Evolutionary conservation across 2,797 vertebrate species (phyloP).

Genomic region (Cynopterus sphinx): DNA sequence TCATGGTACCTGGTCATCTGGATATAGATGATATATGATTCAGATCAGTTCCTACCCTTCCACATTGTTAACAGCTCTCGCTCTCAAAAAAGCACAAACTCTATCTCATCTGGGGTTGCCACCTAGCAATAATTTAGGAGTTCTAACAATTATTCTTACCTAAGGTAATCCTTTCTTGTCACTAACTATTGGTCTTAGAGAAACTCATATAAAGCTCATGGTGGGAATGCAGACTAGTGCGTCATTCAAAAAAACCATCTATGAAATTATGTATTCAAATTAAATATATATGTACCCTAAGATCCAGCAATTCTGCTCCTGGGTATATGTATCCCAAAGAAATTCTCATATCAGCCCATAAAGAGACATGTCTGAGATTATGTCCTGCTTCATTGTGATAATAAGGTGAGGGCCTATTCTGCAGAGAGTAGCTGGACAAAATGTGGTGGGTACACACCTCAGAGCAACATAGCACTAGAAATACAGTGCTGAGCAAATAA

Average conservation of each 20-base stretch:
- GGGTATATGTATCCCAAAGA: background rate
- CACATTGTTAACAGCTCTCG: background rate
- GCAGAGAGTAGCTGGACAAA: background rate
- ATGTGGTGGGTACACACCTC: background rate
- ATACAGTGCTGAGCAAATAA: background rate
- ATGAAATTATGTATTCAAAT: background rate
- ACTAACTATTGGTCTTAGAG: background rate
- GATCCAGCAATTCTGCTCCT: background rate
- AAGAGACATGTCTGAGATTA: background rate
- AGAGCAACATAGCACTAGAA: background rate
- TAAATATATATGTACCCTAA: background rate
- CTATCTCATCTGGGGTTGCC: background rate
- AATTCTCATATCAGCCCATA: background rate
- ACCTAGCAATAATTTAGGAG: background rate
- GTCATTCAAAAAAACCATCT: background rate
- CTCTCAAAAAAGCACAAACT: background rate
- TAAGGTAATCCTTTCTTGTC: background rate
- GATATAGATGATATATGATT: background rate
- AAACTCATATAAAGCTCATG: background rate
- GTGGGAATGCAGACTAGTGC: background rate
- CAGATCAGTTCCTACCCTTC: background rate
- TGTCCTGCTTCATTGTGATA: background rate
- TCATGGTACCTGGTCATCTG: background rate
- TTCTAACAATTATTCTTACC: constrained; percentile 8
- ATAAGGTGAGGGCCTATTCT: background rate